Evolutionary conservation across 2,888 invertebrate species (phyloP).

Genomic region (Sarcophaga caerulescens): DNA sequence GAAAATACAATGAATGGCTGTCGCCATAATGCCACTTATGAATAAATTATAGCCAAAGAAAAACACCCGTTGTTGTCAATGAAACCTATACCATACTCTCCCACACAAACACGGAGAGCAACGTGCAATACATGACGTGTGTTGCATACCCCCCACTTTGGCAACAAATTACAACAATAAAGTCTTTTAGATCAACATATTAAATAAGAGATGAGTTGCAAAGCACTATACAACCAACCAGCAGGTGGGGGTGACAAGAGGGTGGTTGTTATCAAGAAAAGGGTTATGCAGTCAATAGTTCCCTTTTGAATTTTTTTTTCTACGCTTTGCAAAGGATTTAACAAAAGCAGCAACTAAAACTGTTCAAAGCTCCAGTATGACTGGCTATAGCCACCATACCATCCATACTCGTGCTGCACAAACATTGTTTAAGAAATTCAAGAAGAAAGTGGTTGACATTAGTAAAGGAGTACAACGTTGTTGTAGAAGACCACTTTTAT

Average conservation of each 20-base stretch:
- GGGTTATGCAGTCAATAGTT: background rate
- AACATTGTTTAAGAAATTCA: constrained; percentile 13
- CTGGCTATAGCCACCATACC: too few species aligned
- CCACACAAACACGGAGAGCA: background rate
- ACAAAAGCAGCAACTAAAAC: background rate
- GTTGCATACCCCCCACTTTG: constrained; percentile 1
- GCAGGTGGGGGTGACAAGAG: background rate
- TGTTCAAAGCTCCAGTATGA: too few species aligned
- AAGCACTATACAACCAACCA: constrained; percentile 5
- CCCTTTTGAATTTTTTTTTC: background rate
- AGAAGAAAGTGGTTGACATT: constrained; percentile 19
- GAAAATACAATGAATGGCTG: constrained; percentile 62
- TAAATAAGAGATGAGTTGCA: constrained; percentile 55
- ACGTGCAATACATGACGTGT: background rate
- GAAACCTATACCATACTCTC: constrained; percentile 40
- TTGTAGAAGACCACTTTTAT: constrained; percentile 34
- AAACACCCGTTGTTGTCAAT: constrained; percentile 37
- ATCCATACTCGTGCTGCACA: constrained; percentile 15
- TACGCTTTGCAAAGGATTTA: background rate
- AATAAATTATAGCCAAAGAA: constrained; percentile 64
- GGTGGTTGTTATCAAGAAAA: background rate
- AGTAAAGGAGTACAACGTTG: constrained; percentile 30
- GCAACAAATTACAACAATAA: constrained; percentile 56
- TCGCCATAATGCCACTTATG: constrained; percentile 68
- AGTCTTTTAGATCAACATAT: constrained; percentile 63